phyloP scores from a whole-genome alignment of 2,113 vertebrate genomes.

The Channa argus region DNA sequence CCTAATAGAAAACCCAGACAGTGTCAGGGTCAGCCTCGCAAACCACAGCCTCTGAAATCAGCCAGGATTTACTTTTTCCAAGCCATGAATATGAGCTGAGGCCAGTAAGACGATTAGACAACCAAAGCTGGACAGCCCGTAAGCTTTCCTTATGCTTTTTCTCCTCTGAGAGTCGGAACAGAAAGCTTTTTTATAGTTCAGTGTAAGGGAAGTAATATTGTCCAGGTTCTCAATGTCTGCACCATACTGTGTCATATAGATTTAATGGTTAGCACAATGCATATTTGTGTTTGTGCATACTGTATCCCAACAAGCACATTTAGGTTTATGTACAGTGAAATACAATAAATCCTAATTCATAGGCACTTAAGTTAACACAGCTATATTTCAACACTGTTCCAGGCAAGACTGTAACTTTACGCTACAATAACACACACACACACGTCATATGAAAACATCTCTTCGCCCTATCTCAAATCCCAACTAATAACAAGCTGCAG shows the following conservation, averaged over 20 bases:
- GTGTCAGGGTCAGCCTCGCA: constrained; percentile 56
- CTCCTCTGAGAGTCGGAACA: constrained; percentile 20
- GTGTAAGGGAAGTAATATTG: neutral
- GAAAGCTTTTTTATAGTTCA: constrained; percentile 8
- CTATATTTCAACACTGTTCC: constrained; percentile 32
- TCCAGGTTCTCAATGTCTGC: neutral
- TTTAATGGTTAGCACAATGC: neutral
- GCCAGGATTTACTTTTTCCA: constrained; percentile 65
- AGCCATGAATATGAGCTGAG: constrained; percentile 46
- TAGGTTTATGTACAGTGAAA: neutral
- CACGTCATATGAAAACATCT: constrained; percentile 30
- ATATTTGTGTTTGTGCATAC: neutral
- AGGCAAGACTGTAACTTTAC: constrained; percentile 26
- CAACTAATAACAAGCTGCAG: constrained; percentile 63
- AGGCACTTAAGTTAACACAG: constrained; percentile 9
- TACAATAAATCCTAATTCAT: constrained; percentile 1
- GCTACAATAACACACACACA: constrained; percentile 31
- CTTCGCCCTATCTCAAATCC: constrained; percentile 39
- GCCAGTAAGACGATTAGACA: constrained; percentile 64
- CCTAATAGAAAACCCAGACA: constrained; percentile 76
- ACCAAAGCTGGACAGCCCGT: constrained; percentile 36
- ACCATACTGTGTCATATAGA: neutral
- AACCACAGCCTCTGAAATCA: constrained; percentile 62
- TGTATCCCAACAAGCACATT: too few species aligned
- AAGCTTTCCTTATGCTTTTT: constrained; percentile 14